Base-by-base conservation (phyloP, 2,797 vertebrate species). In the Hippoglossus hippoglossus region DNA sequence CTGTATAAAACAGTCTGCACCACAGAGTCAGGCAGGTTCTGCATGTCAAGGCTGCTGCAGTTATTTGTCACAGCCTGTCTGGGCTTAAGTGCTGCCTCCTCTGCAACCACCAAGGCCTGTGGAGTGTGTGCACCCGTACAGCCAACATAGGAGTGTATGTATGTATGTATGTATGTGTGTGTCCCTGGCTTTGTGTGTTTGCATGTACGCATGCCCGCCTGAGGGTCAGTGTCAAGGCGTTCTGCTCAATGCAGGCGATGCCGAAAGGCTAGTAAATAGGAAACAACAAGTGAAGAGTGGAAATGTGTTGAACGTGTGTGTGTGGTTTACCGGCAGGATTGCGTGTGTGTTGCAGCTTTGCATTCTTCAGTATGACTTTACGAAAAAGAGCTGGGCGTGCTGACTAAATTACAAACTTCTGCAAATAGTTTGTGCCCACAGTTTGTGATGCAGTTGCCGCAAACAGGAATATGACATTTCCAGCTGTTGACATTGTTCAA, bases 11-110 rank as follows among this genome's bases (percentile, higher is more conserved):
- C 12, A 50, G 18, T 39, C 6, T 65, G 75, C 74, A 73, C 21
- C 63, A 69, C 76, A 54, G 70, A 53, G 64, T 70, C 76, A 68
- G 61, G 56, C 64, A 64, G 75, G 56, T 70, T 71, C 83, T 71
- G 76, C 71, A 65, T 67, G 85, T 86, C 88, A 81, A 63, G 55
- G 80, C 79, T 87, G 89, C 89, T 89, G 92, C 88, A 89, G 89
- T 85, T 84, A 90, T 91, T 87, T 80, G 87, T 93, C 87, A 90
- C 76, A 80, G 66, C 44, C 83, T 81, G 87, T 90, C 85, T 71
- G 73, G 63, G 68, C 82, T 86, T 60, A 34, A 79, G 70, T 36
- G 39, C 78, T 83, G 44, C 34, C 79, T 82, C 71, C 67, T 67
- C 77, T 72, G 63, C 86, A 67, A 64, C 75, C 73, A 53, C 58